These are phyloP conservation scores for Nasalis larvatus DNA, from an alignment of 2,113 vertebrate species.

Conservation along the genomic window DNA sequence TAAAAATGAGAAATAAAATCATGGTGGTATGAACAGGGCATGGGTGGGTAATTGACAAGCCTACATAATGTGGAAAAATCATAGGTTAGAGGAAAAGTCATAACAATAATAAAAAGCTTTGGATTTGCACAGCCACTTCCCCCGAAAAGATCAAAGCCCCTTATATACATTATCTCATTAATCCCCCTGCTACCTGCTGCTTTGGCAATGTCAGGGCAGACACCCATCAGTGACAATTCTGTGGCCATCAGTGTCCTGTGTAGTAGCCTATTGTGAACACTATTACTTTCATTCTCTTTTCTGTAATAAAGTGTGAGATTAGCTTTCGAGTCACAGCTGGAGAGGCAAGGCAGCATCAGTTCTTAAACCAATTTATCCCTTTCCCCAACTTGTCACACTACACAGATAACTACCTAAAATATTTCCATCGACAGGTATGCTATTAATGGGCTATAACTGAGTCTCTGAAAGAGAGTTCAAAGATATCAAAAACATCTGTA, in stretches of 20 bases:
- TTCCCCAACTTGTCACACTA: not conserved
- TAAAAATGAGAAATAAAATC: constrained; percentile 57
- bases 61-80: constrained; percentile 16
- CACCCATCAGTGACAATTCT: not conserved
- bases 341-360: not conserved
- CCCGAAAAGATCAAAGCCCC: constrained; percentile 17
- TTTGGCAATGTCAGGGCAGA: not conserved
- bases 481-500: constrained; percentile 46
- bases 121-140: not conserved
- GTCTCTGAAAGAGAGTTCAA: constrained; percentile 65
- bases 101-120: constrained; percentile 7
- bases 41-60: constrained; percentile 32
- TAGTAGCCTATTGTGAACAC: not conserved
- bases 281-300: constrained; percentile 25
- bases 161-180: not conserved
- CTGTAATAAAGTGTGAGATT: constrained; percentile 33
- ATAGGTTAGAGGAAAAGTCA: constrained; percentile 24
- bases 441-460: constrained; percentile 48
- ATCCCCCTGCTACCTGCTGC: not conserved
- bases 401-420: constrained; percentile 49
- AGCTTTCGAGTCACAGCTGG: constrained; percentile 2
- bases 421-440: constrained; percentile 54
- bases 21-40: not conserved
- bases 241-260: not conserved
- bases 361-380: constrained; percentile 42